Percentiles rank a stretch among this genome's conserved stretches.
Conservation (phyloP, 2,797 vertebrate genomes). For the Acridotheres tristis region DNA sequence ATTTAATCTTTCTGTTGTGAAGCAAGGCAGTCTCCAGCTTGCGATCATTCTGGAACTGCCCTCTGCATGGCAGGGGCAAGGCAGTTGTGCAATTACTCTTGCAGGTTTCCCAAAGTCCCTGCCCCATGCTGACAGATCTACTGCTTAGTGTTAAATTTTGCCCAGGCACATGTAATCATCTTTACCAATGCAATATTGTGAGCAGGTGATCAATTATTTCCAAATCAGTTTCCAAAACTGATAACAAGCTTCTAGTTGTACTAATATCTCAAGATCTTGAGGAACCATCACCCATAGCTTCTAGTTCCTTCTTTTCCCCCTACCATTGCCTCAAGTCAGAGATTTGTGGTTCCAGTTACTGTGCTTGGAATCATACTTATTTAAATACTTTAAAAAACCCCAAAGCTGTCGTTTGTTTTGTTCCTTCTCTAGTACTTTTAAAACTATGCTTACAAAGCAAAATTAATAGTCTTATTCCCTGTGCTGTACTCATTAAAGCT, state of each 20-base stretch:
- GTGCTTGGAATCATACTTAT: background rate
- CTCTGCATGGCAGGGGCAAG: accelerated
- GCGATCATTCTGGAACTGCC: background rate
- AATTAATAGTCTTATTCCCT: background rate
- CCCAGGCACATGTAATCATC: background rate
- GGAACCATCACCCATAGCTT: background rate
- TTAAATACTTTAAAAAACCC: background rate
- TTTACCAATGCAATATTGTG: background rate
- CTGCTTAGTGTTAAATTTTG: background rate
- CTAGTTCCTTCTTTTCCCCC: accelerated
- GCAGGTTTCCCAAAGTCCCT: background rate
- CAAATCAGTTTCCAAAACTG: background rate
- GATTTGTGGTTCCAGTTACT: background rate
- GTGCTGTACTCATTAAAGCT: background rate
- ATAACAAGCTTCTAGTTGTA: background rate
- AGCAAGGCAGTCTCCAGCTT: background rate
- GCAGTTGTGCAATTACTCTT: background rate
- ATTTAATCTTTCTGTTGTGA: background rate
- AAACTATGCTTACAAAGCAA: background rate
- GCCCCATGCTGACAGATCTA: background rate
- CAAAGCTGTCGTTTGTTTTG: background rate
- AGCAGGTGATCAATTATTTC: background rate
- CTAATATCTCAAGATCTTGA: background rate
- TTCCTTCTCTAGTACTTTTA: background rate
- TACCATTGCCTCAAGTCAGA: background rate